These are phyloP conservation scores for Eubasilissa regina DNA, from an alignment of 1,140 invertebrate genomes.

Conservation along the genomic window DNA sequence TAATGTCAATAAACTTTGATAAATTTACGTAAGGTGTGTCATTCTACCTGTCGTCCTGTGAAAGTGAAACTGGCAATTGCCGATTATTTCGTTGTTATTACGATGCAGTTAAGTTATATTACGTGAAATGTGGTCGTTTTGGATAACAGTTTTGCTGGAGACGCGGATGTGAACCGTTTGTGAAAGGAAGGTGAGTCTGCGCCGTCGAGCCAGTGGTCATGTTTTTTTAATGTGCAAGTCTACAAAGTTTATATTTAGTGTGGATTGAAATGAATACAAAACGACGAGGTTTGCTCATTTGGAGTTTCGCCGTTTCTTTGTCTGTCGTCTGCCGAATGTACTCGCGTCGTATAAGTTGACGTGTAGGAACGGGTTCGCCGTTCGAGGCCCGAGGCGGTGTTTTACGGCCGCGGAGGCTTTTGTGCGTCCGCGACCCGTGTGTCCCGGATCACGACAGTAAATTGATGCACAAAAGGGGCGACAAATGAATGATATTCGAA, in stretches of 20 bases:
- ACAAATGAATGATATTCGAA: slow-evolving; percentile 21
- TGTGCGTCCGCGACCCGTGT: background rate
- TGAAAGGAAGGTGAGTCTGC: slow-evolving; percentile 45
- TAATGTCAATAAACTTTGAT: slow-evolving; percentile 55
- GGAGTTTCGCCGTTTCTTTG: slow-evolving; percentile 44
- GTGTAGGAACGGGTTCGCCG: slow-evolving; percentile 37
- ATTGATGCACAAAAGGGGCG: slow-evolving; percentile 2
- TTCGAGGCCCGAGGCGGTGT: slow-evolving; percentile 13
- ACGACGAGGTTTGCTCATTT: background rate
- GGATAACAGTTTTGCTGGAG: slow-evolving; percentile 39
- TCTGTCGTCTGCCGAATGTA: slow-evolving; percentile 35
- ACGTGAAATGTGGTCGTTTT: slow-evolving; percentile 46
- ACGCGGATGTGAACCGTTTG: slow-evolving; percentile 42
- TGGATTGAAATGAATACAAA: background rate
- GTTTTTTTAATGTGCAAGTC: slow-evolving; percentile 28
- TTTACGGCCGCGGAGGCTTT: slow-evolving; percentile 20
- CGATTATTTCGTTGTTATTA: slow-evolving; percentile 27
- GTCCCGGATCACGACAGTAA: background rate
- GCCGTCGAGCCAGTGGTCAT: slow-evolving; percentile 34
- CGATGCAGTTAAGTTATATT: slow-evolving; percentile 36
- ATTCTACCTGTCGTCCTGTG: slow-evolving; percentile 52
- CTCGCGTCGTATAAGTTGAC: slow-evolving; percentile 36
- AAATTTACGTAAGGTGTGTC: slow-evolving; percentile 54
- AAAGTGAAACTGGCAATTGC: slow-evolving; percentile 50
- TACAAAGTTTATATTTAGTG: slow-evolving; percentile 10